Percentiles rank a stretch among this genome's conserved stretches.
Evolutionary conservation across 2,797 vertebrate genomes (phyloP).

Genomic region (Poecilia velifera): DNA sequence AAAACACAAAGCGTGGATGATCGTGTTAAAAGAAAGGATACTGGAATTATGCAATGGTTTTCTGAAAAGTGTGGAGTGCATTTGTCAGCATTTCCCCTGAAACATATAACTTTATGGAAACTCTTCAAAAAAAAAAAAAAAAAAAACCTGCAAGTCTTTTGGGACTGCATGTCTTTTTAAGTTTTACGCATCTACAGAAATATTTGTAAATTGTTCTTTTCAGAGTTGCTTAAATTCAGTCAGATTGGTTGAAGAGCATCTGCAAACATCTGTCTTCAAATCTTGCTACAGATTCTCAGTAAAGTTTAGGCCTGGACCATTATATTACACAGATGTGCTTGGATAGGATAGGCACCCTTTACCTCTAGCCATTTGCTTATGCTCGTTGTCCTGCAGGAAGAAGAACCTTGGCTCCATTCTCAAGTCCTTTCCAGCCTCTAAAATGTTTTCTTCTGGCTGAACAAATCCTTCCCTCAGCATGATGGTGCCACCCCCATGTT

Average conservation of each 20-base stretch:
- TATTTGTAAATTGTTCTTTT: not conserved
- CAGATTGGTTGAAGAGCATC: not conserved
- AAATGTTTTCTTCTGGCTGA: not conserved
- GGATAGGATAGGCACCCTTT: not conserved
- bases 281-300: not conserved
- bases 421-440: not conserved
- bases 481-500: not conserved
- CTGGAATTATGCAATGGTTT: not conserved
- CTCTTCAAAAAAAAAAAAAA: not conserved
- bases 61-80: not conserved
- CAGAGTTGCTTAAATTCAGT: not conserved
- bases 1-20: not conserved
- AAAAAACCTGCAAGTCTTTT: not conserved
- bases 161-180: not conserved
- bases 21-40: not conserved
- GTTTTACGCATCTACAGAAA: not conserved
- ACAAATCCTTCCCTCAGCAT: not conserved
- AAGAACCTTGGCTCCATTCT: not conserved
- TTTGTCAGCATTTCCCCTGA: not conserved
- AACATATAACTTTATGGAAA: not conserved
- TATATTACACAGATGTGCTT: not conserved
- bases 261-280: not conserved
- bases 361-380: not conserved
- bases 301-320: not conserved
- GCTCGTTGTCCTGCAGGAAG: not conserved